Conservation (phyloP, 2,888 invertebrate genomes). For the Synergus itoensis region DNA sequence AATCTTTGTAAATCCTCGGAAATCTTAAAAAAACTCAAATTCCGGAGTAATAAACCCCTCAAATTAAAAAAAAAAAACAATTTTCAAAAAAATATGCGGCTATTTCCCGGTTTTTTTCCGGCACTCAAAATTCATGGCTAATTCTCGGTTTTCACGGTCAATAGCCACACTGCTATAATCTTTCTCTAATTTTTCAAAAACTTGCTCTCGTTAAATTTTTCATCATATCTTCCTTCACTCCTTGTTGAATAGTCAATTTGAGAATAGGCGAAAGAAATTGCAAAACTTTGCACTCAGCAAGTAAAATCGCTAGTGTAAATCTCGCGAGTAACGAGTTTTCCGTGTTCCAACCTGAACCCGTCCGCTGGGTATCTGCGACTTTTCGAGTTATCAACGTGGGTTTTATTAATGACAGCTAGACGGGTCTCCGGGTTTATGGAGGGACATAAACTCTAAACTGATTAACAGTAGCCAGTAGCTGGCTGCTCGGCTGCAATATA, state of each 20-base stretch:
- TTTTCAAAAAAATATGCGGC: no score
- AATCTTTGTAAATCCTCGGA: no score
- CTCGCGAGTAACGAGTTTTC: conserved; percentile 60
- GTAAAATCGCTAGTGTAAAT: conserved; percentile 60
- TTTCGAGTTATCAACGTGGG: conserved; percentile 77
- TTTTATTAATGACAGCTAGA: conserved; percentile 77
- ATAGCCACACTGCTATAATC: no score
- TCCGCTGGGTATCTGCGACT: conserved; percentile 72
- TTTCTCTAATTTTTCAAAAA: not conserved
- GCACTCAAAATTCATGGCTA: no score
- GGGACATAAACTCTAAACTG: conserved; percentile 78
- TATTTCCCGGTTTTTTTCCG: no score
- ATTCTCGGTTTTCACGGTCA: no score
- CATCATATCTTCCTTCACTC: not conserved
- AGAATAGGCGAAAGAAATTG: not conserved
- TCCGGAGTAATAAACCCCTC: no score
- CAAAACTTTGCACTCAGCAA: not conserved
- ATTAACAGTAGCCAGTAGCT: conserved; percentile 76
- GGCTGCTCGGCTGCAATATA: conserved; percentile 69
- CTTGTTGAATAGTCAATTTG: not conserved
- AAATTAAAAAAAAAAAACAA: no score
- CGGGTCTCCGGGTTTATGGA: conserved; percentile 71
- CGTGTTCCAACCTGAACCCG: conserved; percentile 51
- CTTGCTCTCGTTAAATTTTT: not conserved
- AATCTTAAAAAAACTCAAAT: no score